Percentiles rank a stretch among this genome's conserved stretches.
These are phyloP conservation scores for Irena cyanogastra DNA, from an alignment of 2,113 vertebrate species.

Conservation along the genomic window DNA sequence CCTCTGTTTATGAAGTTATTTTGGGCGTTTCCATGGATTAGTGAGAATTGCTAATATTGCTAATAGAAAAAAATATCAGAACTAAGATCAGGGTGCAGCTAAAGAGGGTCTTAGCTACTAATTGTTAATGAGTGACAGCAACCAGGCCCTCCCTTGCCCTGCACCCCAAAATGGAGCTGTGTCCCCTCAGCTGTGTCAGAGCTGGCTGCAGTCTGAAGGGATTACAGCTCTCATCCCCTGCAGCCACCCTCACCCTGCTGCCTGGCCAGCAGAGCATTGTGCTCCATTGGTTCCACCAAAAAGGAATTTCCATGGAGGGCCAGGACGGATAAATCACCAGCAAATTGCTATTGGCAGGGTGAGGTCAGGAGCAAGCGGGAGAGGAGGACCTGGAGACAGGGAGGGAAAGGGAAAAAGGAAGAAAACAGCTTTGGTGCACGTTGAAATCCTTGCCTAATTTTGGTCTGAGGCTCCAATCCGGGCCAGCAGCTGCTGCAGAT, in stretches of 20 bases:
- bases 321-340: conserved; percentile 23
- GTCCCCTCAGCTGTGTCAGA: not conserved
- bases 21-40: not conserved
- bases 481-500: conserved; percentile 56
- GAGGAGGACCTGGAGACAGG: conserved; percentile 10
- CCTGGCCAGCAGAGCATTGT: not conserved
- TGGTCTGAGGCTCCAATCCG: not conserved
- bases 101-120: not conserved
- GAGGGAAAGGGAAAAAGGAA: not conserved
- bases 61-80: not conserved
- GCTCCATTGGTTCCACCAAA: not conserved
- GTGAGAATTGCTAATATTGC: not conserved
- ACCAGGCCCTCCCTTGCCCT: not conserved
- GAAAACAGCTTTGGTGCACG: not conserved
- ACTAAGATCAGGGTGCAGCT: not conserved
- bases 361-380: not conserved
- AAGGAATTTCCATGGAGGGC: conserved; percentile 41
- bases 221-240: not conserved
- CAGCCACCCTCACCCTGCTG: not conserved
- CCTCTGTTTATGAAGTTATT: not conserved
- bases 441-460: not conserved
- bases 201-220: not conserved
- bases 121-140: not conserved
- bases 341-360: conserved; percentile 13
- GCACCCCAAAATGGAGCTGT: not conserved